phyloP scores from a whole-genome alignment of 2,113 vertebrate species.

The Nycticryphes semicollaris region DNA sequence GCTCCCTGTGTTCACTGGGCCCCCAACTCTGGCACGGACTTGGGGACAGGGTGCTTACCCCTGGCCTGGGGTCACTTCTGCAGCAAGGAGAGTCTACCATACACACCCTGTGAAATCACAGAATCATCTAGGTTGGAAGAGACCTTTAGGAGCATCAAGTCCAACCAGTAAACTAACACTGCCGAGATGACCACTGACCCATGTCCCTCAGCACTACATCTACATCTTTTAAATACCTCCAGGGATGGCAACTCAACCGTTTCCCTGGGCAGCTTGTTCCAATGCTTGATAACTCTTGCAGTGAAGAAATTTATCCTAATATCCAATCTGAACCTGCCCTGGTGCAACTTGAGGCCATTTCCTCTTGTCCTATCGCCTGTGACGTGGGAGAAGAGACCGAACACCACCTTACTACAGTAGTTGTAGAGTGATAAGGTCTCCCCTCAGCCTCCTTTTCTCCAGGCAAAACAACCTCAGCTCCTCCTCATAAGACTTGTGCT shows the following conservation, averaged over 20 bases:
- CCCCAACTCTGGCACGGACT: background rate
- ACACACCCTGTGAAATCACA: background rate
- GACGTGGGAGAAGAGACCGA: background rate
- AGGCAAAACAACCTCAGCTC: background rate
- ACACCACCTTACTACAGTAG: background rate
- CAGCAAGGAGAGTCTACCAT: background rate
- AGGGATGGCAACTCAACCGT: background rate
- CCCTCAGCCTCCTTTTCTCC: background rate
- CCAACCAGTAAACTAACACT: background rate
- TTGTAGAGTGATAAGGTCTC: background rate
- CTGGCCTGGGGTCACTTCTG: background rate
- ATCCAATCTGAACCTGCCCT: background rate
- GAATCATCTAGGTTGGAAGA: background rate
- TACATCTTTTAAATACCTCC: background rate
- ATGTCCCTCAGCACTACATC: background rate
- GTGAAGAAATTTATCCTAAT: background rate
- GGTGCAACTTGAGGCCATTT: background rate
- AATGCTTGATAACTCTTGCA: background rate
- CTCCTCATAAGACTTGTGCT: background rate
- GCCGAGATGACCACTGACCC: background rate
- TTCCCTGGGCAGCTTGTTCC: background rate
- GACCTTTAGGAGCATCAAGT: background rate
- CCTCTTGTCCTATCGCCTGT: background rate
- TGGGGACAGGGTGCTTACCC: rapidly evolving
- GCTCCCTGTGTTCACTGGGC: background rate